Percentiles rank a stretch among this genome's conserved stretches.
phyloP scores from a whole-genome alignment of 2,888 invertebrate species.

The Teleiodes luculella region DNA sequence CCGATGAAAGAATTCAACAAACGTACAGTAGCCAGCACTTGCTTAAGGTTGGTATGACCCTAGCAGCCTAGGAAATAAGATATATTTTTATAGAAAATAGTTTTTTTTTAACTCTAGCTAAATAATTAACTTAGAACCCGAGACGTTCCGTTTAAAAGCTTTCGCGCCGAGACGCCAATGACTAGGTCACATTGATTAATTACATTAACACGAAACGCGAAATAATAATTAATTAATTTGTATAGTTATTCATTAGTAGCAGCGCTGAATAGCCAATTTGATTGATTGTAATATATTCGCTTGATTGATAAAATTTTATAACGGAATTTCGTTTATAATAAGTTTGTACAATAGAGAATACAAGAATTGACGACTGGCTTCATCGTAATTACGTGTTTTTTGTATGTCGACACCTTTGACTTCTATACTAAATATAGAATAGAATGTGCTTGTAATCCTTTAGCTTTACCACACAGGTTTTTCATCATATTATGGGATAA shows the following conservation, averaged over 20 bases:
- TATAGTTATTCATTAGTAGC: constrained; percentile 1
- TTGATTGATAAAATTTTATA: neutral
- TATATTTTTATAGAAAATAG: no score
- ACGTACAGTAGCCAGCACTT: no score
- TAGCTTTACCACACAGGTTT: neutral
- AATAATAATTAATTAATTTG: neutral
- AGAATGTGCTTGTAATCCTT: neutral
- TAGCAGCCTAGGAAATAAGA: no score
- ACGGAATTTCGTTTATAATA: neutral
- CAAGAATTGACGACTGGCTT: no score
- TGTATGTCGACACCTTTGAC: neutral
- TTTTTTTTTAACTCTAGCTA: no score
- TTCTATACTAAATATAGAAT: neutral
- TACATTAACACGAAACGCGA: neutral
- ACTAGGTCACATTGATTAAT: neutral
- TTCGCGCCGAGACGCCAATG: neutral
- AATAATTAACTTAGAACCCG: no score
- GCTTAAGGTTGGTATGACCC: no score
- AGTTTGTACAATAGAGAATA: neutral
- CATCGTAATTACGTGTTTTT: neutral
- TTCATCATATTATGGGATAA: neutral
- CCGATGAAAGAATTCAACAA: neutral
- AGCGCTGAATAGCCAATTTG: constrained; percentile 5
- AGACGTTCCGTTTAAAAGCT: no score
- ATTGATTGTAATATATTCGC: neutral